Percentiles rank a stretch among this genome's conserved stretches.
Evolutionary conservation across 2,113 vertebrate genomes (phyloP).

Genomic region (Perca flavescens): DNA sequence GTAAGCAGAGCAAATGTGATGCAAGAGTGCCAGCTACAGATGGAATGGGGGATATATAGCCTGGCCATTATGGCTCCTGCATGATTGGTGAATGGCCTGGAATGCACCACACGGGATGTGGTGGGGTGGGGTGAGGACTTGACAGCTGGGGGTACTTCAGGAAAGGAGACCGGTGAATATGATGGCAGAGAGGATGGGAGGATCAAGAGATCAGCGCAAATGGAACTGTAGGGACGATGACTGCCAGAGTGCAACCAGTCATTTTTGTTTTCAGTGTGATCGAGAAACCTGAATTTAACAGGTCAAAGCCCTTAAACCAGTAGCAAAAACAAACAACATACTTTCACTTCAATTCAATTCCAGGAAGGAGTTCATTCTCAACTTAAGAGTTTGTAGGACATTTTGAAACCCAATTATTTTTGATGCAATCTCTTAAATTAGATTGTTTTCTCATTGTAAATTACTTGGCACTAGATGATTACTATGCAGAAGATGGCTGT

Average conservation of each 20-base stretch:
- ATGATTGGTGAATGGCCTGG: slow-evolving; percentile 56
- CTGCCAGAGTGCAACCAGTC: slow-evolving; percentile 13
- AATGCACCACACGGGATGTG: slow-evolving; percentile 50
- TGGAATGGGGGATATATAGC: slow-evolving; percentile 76
- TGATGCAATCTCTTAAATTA: slow-evolving; percentile 66
- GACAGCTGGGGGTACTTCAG: slow-evolving; percentile 67
- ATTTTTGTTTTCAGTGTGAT: slow-evolving; percentile 14
- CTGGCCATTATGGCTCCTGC: slow-evolving; percentile 52
- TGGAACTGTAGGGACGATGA: slow-evolving; percentile 39
- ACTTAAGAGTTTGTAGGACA: not conserved
- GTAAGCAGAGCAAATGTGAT: slow-evolving; percentile 76
- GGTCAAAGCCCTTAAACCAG: slow-evolving; percentile 38
- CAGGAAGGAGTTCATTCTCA: slow-evolving; percentile 31
- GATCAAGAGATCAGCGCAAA: slow-evolving; percentile 65
- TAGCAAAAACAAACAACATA: slow-evolving; percentile 2
- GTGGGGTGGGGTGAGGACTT: slow-evolving; percentile 36
- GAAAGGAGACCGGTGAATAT: slow-evolving; percentile 31
- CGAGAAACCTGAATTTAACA: slow-evolving; percentile 20
- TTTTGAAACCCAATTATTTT: slow-evolving; percentile 56
- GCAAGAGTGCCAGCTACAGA: slow-evolving; percentile 83
- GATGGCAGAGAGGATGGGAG: slow-evolving; percentile 41
- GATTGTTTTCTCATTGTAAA: slow-evolving; percentile 45
- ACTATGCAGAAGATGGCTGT: not conserved
- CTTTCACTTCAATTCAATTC: not conserved
- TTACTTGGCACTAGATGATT: slow-evolving; percentile 26